phyloP scores from a whole-genome alignment of 37 sponge, comb jelly and placozoan species.

The Mnemiopsis leidyi region DNA sequence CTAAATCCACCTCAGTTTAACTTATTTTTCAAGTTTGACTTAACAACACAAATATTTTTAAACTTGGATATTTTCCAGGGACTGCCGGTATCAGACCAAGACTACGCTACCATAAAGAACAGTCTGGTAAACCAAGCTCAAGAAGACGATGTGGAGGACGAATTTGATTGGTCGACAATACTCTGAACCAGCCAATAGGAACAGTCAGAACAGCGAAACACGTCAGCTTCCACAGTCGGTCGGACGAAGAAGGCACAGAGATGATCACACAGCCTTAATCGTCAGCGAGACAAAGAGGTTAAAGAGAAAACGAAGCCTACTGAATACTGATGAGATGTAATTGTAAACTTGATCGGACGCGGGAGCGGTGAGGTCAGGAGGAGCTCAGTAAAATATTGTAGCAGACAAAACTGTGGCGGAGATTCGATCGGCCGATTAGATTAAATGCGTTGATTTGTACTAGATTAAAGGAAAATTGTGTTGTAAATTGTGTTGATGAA shows the following conservation, averaged over 20 bases:
- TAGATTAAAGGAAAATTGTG: not conserved
- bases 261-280: no score
- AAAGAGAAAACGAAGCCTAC: no score
- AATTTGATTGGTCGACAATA: constrained; percentile 59
- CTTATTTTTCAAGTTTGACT: no score
- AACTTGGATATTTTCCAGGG: not conserved
- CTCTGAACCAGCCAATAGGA: constrained; percentile 41
- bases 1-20: not conserved
- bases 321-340: no score
- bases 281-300: no score
- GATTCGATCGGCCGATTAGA: not conserved
- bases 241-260: no score
- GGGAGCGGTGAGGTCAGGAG: no score
- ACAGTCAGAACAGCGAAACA: not conserved
- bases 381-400: no score
- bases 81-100: not conserved
- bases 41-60: not conserved
- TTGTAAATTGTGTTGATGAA: not conserved
- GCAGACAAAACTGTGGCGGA: no score
- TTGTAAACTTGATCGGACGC: no score
- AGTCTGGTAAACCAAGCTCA: constrained; percentile 11
- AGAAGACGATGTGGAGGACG: constrained; percentile 54
- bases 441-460: not conserved
- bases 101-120: constrained; percentile 15
- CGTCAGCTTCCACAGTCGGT: no score